Conservation (phyloP, 2,888 invertebrate genomes). For the Dorcus parallelipipedus region DNA sequence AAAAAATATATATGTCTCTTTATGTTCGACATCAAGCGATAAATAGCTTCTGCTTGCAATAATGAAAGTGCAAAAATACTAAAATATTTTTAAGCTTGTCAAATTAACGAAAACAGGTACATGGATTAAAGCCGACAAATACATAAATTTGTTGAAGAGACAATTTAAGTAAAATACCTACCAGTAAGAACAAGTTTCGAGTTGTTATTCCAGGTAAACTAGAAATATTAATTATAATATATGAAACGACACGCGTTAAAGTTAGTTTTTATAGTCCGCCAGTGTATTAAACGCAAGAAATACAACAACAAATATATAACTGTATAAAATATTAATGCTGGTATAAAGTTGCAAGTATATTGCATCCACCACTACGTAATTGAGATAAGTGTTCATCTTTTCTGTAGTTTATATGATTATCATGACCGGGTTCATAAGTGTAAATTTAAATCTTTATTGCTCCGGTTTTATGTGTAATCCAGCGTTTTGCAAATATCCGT, state of each 20-base stretch:
- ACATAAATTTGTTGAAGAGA: too few species aligned
- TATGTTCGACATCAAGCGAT: too few species aligned
- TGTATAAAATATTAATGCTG: slow-evolving; percentile 14
- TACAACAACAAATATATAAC: slow-evolving; percentile 5
- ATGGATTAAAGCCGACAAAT: too few species aligned
- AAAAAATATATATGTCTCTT: too few species aligned
- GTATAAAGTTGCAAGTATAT: slow-evolving; percentile 19
- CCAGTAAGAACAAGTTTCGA: not conserved
- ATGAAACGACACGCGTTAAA: slow-evolving; percentile 10
- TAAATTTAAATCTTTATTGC: slow-evolving; percentile 18
- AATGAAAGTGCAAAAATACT: too few species aligned
- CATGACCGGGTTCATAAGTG: slow-evolving; percentile 15
- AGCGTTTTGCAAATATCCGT: not conserved
- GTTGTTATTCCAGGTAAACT: slow-evolving; percentile 1
- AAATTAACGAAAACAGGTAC: too few species aligned
- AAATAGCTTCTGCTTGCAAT: too few species aligned
- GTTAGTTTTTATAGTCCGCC: slow-evolving; percentile 2
- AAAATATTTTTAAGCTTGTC: too few species aligned
- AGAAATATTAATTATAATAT: slow-evolving; percentile 13
- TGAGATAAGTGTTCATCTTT: slow-evolving; percentile 24
- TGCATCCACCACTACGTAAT: slow-evolving; percentile 19
- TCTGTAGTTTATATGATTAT: slow-evolving; percentile 24
- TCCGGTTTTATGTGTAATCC: slow-evolving; percentile 13
- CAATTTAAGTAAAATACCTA: too few species aligned
- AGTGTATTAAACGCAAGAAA: slow-evolving; percentile 6